These are phyloP conservation scores for Nebria ingens DNA, from an alignment of 1,140 invertebrate genomes.

Conservation along the genomic window DNA sequence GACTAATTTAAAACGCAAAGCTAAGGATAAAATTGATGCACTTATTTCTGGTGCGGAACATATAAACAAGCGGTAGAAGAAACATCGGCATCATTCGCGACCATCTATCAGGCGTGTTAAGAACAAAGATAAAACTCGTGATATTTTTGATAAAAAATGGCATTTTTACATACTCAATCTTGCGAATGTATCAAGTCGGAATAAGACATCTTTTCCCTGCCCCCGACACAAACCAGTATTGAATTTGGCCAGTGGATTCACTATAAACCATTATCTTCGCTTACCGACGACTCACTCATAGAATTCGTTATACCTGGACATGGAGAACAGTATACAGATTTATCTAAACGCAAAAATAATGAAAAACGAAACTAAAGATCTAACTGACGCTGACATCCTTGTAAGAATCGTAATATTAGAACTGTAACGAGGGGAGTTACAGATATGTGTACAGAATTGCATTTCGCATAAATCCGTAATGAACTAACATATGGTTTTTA, in stretches of 20 bases:
- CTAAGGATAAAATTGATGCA: conserved; percentile 20
- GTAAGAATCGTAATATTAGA: too few relatives aligned
- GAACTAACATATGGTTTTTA: too few relatives aligned
- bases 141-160: conserved; percentile 19
- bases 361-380: too few relatives aligned
- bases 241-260: conserved; percentile 28
- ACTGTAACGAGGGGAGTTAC: too few relatives aligned
- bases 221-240: conserved; percentile 34
- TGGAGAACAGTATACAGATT: conserved; percentile 32
- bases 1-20: conserved; percentile 27
- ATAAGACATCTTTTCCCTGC: conserved; percentile 35
- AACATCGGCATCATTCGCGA: conserved; percentile 2
- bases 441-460: too few relatives aligned
- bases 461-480: too few relatives aligned
- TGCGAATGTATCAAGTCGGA: conserved; percentile 31
- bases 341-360: too few relatives aligned
- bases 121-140: conserved; percentile 4
- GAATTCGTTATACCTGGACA: conserved; percentile 32
- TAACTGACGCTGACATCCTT: too few relatives aligned
- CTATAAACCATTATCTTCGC: conserved; percentile 33
- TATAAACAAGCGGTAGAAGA: conserved; percentile 19
- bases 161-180: conserved; percentile 19
- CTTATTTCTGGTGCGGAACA: conserved; percentile 20
- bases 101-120: conserved; percentile 8
- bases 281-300: conserved; percentile 30